phyloP scores from a whole-genome alignment of 2,797 vertebrate species.

The Huso huso region DNA sequence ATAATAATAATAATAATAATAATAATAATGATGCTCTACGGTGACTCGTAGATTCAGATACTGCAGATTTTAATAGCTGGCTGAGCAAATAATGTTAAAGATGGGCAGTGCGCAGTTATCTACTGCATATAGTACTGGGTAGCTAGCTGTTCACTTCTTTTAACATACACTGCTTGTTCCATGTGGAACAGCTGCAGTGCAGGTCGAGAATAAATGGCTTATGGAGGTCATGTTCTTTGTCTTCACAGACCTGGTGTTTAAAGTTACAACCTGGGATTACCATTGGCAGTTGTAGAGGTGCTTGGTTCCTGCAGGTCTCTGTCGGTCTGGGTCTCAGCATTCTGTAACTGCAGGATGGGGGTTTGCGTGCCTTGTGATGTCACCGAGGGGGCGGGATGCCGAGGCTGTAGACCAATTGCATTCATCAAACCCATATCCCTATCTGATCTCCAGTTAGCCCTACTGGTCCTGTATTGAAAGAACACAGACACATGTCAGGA shows the following conservation, averaged over 20 bases:
- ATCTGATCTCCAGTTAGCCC: constrained; percentile 86
- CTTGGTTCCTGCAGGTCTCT: constrained; percentile 74
- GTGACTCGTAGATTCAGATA: too few species aligned
- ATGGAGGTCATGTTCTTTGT: too few species aligned
- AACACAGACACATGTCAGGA: not conserved
- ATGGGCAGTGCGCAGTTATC: too few species aligned
- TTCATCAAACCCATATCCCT: constrained; percentile 97
- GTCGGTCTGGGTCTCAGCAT: constrained; percentile 93
- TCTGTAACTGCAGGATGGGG: constrained; percentile 84
- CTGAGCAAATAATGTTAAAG: too few species aligned
- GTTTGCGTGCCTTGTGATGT: constrained; percentile 97
- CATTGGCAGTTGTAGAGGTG: constrained; percentile 38
- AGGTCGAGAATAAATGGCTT: too few species aligned
- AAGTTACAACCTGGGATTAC: constrained; percentile 15
- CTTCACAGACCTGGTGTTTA: constrained; percentile 32
- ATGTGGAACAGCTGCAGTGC: too few species aligned
- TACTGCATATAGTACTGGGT: too few species aligned
- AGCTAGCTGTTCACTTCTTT: too few species aligned
- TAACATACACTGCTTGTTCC: too few species aligned
- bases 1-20: too few species aligned
- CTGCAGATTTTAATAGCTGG: too few species aligned
- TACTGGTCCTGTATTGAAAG: constrained; percentile 62
- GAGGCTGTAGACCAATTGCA: constrained; percentile 91
- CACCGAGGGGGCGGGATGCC: constrained; percentile 87
- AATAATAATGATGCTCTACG: too few species aligned